Conservation (phyloP, 64 coral and sea anemone species). For the Anthopleura sola region DNA sequence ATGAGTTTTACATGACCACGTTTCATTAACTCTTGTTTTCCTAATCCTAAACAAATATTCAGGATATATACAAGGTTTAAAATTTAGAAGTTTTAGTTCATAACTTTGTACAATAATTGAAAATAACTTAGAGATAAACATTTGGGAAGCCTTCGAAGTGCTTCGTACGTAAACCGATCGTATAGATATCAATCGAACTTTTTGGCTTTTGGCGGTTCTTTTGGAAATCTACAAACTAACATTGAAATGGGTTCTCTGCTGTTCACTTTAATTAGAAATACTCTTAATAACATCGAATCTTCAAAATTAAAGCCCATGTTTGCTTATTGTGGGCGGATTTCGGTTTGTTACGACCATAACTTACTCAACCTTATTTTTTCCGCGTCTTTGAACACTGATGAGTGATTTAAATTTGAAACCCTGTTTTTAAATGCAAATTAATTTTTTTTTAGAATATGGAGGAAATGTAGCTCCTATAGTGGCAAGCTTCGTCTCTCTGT, state of each 20-base stretch:
- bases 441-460: background rate
- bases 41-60: background rate
- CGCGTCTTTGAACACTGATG: constrained; percentile 8
- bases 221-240: background rate
- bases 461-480: constrained; percentile 19
- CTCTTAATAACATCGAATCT: background rate
- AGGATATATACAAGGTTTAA: background rate
- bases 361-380: background rate
- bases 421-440: too few relatives aligned
- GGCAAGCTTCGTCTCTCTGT: constrained; percentile 40
- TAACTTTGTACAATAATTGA: background rate
- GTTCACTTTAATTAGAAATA: background rate
- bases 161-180: background rate
- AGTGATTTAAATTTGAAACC: background rate
- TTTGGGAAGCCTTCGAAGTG: background rate
- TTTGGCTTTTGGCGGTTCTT: constrained; percentile 5
- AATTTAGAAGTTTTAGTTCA: background rate
- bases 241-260: background rate
- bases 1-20: background rate
- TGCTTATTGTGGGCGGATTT: background rate
- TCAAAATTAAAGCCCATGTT: background rate
- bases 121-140: background rate
- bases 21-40: background rate
- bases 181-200: background rate
- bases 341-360: background rate